Conservation (phyloP, 2,113 vertebrate species). For the Oophaga pumilio region DNA sequence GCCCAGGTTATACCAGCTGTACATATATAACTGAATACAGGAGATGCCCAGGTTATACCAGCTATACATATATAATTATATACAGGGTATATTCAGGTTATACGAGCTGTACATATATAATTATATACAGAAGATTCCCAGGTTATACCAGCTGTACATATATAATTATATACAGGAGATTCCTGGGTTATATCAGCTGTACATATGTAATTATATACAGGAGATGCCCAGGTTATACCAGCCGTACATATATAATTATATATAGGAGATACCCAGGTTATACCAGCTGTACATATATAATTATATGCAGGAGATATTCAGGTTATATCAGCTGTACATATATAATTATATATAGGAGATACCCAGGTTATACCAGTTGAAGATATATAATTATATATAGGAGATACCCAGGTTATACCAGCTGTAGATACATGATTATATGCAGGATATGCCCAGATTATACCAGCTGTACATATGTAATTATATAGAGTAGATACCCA, state of each 20-base stretch:
- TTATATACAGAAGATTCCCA: neutral
- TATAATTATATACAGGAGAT: neutral
- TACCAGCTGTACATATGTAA: neutral
- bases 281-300: neutral
- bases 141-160: neutral
- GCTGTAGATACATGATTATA: neutral
- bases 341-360: neutral
- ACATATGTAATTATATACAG: neutral
- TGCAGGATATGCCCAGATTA: neutral
- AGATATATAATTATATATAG: neutral
- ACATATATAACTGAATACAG: neutral
- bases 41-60: neutral
- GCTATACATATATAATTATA: neutral
- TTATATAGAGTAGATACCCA: neutral
- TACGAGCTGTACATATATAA: conserved; percentile 2
- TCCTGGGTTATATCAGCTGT: too few relatives aligned
- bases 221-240: neutral
- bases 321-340: neutral
- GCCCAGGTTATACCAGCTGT: too few relatives aligned
- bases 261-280: neutral
- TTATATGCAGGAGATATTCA: neutral
- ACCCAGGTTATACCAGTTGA: neutral
- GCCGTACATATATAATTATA: neutral
- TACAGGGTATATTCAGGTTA: neutral
- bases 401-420: neutral